These are phyloP conservation scores for Loriculus beryllinus DNA, from an alignment of 2,797 vertebrate genomes.

Conservation along the genomic window DNA sequence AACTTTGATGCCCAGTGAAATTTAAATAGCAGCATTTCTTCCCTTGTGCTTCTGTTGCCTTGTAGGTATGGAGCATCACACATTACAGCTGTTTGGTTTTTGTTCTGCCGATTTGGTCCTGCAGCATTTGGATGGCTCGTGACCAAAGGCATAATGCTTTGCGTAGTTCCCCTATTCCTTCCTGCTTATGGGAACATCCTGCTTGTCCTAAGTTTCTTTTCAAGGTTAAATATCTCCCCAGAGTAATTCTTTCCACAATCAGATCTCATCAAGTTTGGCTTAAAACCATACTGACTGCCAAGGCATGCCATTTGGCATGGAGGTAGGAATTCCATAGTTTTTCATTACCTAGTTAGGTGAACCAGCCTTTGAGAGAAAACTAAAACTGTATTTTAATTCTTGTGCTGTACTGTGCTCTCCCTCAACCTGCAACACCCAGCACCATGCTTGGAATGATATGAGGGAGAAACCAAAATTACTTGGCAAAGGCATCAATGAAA, in stretches of 20 bases:
- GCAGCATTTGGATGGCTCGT: slow-evolving; percentile 78
- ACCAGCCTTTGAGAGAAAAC: not conserved
- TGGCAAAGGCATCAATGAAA: not conserved
- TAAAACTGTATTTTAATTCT: not conserved
- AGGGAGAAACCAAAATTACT: not conserved
- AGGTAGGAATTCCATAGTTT: slow-evolving; percentile 52
- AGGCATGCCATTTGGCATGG: slow-evolving; percentile 78
- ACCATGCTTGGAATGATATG: not conserved
- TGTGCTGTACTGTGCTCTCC: not conserved
- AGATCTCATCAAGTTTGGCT: slow-evolving; percentile 81
- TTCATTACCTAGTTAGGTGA: not conserved
- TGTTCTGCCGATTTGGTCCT: slow-evolving; percentile 81
- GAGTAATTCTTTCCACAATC: slow-evolving; percentile 75
- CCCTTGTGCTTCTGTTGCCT: not conserved
- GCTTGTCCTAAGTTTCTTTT: slow-evolving; percentile 76
- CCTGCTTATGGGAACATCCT: slow-evolving; percentile 81
- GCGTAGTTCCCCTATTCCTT: slow-evolving; percentile 84
- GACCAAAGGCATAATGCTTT: slow-evolving; percentile 79
- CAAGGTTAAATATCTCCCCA: slow-evolving; percentile 75
- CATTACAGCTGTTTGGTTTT: slow-evolving; percentile 81
- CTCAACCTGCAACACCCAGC: not conserved
- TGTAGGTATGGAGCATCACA: slow-evolving; percentile 80
- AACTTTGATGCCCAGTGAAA: not conserved
- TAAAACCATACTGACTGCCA: slow-evolving; percentile 71
- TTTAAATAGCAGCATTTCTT: not conserved